Evolutionary conservation across 2,888 invertebrate genomes (phyloP).

Genomic region (Balanococcus diminutus): DNA sequence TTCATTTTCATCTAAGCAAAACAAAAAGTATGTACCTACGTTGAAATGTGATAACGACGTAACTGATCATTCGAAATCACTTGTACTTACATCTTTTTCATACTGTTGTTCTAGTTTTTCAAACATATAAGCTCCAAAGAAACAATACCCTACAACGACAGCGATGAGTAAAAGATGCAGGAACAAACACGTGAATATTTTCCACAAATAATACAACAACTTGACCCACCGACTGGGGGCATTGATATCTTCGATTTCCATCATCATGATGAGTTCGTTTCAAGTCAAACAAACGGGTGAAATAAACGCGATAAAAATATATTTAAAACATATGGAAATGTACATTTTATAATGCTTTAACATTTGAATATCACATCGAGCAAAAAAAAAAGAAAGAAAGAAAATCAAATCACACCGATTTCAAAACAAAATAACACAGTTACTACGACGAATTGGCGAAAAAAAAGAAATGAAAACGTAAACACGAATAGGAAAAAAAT

Average conservation of each 20-base stretch:
- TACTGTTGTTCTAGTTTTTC: constrained; percentile 76
- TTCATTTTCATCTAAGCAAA: constrained; percentile 78
- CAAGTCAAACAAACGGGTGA: background rate
- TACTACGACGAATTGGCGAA: background rate
- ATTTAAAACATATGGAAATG: constrained; percentile 41
- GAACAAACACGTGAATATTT: constrained; percentile 82
- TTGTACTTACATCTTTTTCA: constrained; percentile 73
- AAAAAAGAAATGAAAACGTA: background rate
- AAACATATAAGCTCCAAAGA: constrained; percentile 86
- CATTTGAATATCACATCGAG: constrained; percentile 41
- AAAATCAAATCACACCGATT: constrained; percentile 8
- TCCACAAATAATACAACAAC: constrained; percentile 76
- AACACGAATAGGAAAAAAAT: constrained; percentile 5
- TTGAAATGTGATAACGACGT: background rate
- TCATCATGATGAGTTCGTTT: constrained; percentile 39
- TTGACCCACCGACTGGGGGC: constrained; percentile 64
- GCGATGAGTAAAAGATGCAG: constrained; percentile 87
- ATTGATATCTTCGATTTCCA: constrained; percentile 58
- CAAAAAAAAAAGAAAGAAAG: constrained; percentile 3
- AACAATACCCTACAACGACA: constrained; percentile 86
- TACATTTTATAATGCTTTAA: constrained; percentile 22
- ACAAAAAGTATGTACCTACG: constrained; percentile 5
- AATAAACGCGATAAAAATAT: constrained; percentile 36
- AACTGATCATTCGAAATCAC: constrained; percentile 57
- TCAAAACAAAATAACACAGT: constrained; percentile 27